A percentile compares a stretch with the other conserved stretches of the same genome.
These are phyloP conservation scores for Semaprochilodus insignis DNA, from an alignment of 2,797 vertebrate species.

Conservation along the genomic window DNA sequence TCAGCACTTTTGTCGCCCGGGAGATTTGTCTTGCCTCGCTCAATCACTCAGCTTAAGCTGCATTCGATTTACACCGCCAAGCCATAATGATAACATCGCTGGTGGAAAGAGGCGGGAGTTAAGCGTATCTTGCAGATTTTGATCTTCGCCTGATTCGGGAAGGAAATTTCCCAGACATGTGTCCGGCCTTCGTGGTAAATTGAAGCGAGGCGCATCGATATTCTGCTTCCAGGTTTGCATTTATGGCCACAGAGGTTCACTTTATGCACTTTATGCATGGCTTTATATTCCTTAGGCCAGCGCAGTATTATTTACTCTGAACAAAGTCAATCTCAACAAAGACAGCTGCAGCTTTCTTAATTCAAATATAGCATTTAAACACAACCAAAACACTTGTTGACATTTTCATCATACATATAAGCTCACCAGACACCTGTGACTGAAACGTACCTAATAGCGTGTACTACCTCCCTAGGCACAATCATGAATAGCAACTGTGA, in stretches of 20 bases:
- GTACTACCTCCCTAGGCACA: no score
- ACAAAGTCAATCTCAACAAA: no score
- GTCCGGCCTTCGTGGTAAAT: background rate
- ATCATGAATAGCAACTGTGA: no score
- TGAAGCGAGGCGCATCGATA: background rate
- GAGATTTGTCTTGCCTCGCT: conserved; percentile 64
- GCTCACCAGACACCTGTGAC: no score
- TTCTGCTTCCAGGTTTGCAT: background rate
- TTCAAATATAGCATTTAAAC: no score
- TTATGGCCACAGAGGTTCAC: background rate
- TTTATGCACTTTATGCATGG: background rate
- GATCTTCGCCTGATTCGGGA: conserved; percentile 52
- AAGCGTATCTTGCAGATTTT: conserved; percentile 59
- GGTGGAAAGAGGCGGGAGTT: conserved; percentile 56
- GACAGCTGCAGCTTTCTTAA: no score
- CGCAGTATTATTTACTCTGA: no score
- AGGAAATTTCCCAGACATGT: conserved; percentile 17
- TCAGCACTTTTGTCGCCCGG: conserved; percentile 71
- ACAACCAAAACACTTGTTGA: no score
- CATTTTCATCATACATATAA: no score
- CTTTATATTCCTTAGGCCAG: no score
- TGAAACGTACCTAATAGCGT: no score
- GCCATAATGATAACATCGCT: conserved; percentile 60
- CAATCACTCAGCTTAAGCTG: conserved; percentile 61
- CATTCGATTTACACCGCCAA: conserved; percentile 60